Evolutionary conservation across 2,797 vertebrate species (phyloP), one percentile per base, ranked within the genome.

Genomic region (Nannoperca obscura): DNA sequence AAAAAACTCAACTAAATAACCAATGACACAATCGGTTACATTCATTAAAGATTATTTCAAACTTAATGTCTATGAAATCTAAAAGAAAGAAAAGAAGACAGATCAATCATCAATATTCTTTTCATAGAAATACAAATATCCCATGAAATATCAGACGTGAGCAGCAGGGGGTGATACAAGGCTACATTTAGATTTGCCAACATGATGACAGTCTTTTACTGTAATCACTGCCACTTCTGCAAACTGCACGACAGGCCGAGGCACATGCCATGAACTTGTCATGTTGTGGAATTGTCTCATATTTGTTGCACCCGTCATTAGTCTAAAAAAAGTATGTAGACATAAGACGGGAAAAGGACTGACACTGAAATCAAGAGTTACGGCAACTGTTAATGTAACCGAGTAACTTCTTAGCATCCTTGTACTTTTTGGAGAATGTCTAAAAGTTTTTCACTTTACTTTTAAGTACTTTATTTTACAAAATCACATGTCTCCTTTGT

Each of bases 91-190:
- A 40, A 38, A 19, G 2, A 47, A 27, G 5, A 9, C 57, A 49
- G 13, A 63, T 38, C 2, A 24, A 13, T 24, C 1, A 1, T 36
- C 0, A 6, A 22, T 2, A 42, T 46, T 30, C 24, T 11, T 24
- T 13, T 12, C 2, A 19, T 19, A 0, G 3, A 2, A 22, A 34
- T 14, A 30, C 5, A 49, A 20, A 54, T 17, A 24, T 11, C 3
- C 38, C 3, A 20, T 63, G 55, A 10, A 70, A 11, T 83, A 74
- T 13, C 57, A 54, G 1, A 20, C 47, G 0, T 62, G 71, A 53
- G 14, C 93, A 85, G 80, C 78, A 91, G 92, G 78, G 77, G 90
- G 89, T 0, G 44, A n/a, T 65, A 50, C 9, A 30, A 14, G 42
- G 67, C 76, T 13, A 22, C 15, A 40, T 68, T 60, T 58, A 46